Base-by-base conservation (phyloP, 1,140 invertebrate genomes). In the Drosophila prosaltans region DNA sequence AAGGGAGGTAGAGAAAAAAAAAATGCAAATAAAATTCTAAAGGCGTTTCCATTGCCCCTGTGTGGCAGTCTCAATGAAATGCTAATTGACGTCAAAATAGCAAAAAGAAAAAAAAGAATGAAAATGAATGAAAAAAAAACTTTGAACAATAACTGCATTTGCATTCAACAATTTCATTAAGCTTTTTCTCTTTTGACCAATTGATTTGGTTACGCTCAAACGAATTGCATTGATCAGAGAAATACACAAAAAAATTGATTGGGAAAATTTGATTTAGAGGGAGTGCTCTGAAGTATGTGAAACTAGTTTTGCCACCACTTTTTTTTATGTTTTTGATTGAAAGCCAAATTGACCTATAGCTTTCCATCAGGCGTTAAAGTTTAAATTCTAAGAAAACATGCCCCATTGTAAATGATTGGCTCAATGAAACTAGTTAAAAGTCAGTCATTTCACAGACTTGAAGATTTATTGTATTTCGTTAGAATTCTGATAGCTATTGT, bases 381-480 rank as follows among this genome's bases (percentile, higher is more conserved):
- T 26, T 39, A 16, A 30, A 30, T 54, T 11, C 9, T 48, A n/a
- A 24, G 2, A 43, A 75, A 75, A 65, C 69, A 63, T 71, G 69
- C 21, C 57, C 68, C 58, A 59, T 59, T 59, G 70, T 74, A 60
- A 43, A 16, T 16, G 40, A 45, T 72, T 69, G 67, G 60, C 36
- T 51, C 65, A 76, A 72, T 76, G 70, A 57, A 73, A 69, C 54
- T 41, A 60, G 70, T 76, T 77, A 73, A 61, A 73, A 68, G 54
- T 43, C 36, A 39, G 57, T 55, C 36, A 73, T 65, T 65, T 48
- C 61, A 77, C 73, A 73, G 40, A 64, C 60, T 28, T 30, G 26
- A 54, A 65, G 70, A 77, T 77, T 73, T 69, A 77, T 77, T 57
- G 48, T 43, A 59, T 63, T 72, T 63, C 64, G 61, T 76, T 76